Conservation (phyloP, 2,888 invertebrate genomes). For the Tigriopus californicus region DNA sequence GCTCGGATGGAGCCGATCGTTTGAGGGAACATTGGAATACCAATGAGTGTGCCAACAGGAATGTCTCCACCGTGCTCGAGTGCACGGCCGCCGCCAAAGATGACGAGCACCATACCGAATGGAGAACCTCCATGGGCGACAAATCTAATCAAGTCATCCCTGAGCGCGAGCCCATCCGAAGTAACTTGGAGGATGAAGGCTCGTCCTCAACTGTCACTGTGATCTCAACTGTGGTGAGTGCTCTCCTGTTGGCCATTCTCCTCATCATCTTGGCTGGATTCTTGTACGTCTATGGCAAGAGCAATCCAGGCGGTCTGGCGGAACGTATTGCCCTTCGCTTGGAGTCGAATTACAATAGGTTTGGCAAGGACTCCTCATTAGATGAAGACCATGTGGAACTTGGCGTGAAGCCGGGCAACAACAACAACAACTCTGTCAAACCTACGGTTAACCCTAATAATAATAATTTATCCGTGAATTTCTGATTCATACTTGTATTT, state of each 20-base stretch:
- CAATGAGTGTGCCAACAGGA: background rate
- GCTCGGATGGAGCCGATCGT: slow-evolving; percentile 13
- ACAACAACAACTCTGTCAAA: no score
- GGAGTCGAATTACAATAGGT: background rate
- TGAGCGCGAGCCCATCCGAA: background rate
- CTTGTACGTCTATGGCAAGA: slow-evolving; percentile 9
- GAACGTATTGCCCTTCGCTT: background rate
- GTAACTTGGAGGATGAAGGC: background rate
- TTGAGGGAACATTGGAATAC: slow-evolving; percentile 9
- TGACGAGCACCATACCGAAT: slow-evolving; percentile 1
- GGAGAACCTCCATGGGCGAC: background rate
- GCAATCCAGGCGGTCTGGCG: slow-evolving; percentile 1
- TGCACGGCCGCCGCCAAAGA: background rate
- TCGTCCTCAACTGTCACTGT: background rate
- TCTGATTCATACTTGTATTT: no score
- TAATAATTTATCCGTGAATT: no score
- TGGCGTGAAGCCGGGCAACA: no score
- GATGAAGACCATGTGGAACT: no score
- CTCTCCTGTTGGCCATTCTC: slow-evolving; percentile 1
- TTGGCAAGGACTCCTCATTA: background rate
- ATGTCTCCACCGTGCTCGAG: background rate
- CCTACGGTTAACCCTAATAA: no score
- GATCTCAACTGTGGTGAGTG: slow-evolving; percentile 3
- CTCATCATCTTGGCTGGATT: background rate
- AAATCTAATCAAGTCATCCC: background rate